phyloP scores from a whole-genome alignment of 2,797 vertebrate genomes.

The Acanthurus leucopareius region DNA sequence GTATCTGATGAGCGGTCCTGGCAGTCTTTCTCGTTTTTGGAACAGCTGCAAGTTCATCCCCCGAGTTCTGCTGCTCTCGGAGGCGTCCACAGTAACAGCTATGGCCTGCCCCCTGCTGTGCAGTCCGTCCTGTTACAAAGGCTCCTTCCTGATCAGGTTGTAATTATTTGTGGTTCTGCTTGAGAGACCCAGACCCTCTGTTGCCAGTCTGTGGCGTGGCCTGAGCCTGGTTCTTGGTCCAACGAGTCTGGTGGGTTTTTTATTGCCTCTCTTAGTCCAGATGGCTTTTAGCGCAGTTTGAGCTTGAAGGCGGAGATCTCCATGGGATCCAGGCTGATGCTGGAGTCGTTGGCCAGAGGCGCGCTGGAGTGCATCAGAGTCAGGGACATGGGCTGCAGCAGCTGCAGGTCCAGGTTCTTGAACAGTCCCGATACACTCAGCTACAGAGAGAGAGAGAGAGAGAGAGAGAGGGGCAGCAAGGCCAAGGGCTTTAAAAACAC shows the following conservation, averaged over 20 bases:
- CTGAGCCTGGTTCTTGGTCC: slow-evolving; percentile 45
- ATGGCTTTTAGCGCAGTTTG: slow-evolving; percentile 89
- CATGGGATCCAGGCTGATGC: slow-evolving; percentile 93
- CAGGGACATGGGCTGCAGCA: slow-evolving; percentile 93
- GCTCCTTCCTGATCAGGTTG: slow-evolving; percentile 36
- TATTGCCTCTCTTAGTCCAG: slow-evolving; percentile 31
- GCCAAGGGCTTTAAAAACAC: not conserved
- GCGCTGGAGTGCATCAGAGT: slow-evolving; percentile 91
- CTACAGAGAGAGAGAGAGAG: slow-evolving; percentile 72
- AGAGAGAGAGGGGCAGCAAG: not conserved
- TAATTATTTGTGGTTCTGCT: slow-evolving; percentile 57
- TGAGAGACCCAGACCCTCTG: slow-evolving; percentile 49
- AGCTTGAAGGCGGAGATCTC: slow-evolving; percentile 94
- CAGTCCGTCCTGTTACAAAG: slow-evolving; percentile 70
- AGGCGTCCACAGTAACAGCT: slow-evolving; percentile 54
- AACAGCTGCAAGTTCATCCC: slow-evolving; percentile 52
- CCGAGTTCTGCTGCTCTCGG: slow-evolving; percentile 24
- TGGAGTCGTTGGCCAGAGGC: slow-evolving; percentile 87
- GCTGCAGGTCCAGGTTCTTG: slow-evolving; percentile 90
- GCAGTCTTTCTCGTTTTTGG: slow-evolving; percentile 39
- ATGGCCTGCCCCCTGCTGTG: slow-evolving; percentile 75
- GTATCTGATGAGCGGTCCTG: slow-evolving; percentile 33
- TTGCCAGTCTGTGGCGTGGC: slow-evolving; percentile 36
- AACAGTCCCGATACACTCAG: slow-evolving; percentile 90
- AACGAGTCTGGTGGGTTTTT: slow-evolving; percentile 36